These are phyloP conservation scores for Sceloporus tristichus DNA, from an alignment of 2,113 vertebrate species.

Conservation along the genomic window DNA sequence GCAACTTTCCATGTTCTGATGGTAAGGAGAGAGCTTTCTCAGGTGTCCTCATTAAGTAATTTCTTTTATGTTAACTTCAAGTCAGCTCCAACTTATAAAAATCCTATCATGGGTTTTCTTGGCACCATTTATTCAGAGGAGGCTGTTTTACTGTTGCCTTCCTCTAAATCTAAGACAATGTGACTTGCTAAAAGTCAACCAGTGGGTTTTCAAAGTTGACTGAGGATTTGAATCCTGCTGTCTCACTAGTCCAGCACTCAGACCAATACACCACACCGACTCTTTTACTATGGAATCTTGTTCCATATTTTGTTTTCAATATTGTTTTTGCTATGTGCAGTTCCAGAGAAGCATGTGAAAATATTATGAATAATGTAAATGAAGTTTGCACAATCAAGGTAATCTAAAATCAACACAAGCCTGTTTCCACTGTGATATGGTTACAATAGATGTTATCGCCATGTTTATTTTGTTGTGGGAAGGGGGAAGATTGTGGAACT, in stretches of 20 bases:
- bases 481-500: conserved; percentile 25
- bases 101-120: too few relatives aligned
- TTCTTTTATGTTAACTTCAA: too few relatives aligned
- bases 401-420: conserved; percentile 3
- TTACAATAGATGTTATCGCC: neutral
- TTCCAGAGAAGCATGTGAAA: conserved; percentile 41
- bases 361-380: neutral
- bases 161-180: neutral
- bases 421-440: conserved; percentile 1
- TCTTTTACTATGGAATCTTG: neutral
- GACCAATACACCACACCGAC: too few relatives aligned
- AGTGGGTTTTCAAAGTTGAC: neutral
- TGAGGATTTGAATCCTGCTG: too few relatives aligned
- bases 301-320: neutral
- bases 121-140: too few relatives aligned
- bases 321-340: neutral
- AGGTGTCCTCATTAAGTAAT: too few relatives aligned
- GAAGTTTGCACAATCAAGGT: conserved; percentile 10
- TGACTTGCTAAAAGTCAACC: too few relatives aligned
- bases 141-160: neutral
- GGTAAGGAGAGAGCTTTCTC: too few relatives aligned
- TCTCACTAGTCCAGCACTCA: too few relatives aligned
- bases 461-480: conserved; percentile 33
- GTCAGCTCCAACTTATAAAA: too few relatives aligned
- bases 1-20: too few relatives aligned